Percentiles rank a stretch among this genome's conserved stretches.
phyloP scores from a whole-genome alignment of 2,888 invertebrate genomes.

The Salpingus planirostris region DNA sequence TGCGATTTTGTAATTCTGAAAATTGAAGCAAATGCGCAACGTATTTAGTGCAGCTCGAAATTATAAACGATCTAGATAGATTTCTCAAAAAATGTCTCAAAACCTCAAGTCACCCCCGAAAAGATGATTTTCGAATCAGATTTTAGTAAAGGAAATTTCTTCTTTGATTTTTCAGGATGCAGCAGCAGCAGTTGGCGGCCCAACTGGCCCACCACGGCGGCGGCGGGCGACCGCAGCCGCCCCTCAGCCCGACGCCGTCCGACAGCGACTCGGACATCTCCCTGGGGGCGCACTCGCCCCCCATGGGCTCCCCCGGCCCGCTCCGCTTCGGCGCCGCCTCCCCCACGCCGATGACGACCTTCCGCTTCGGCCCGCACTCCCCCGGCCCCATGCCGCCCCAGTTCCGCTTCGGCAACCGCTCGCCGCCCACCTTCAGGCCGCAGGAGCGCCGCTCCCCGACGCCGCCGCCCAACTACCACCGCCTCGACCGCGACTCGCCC shows the following conservation, averaged over 20 bases:
- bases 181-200: conserved; percentile 40
- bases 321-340: conserved; percentile 27
- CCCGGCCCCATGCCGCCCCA: conserved; percentile 42
- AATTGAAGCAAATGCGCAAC: no score
- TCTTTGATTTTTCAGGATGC: conserved; percentile 37
- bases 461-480: conserved; percentile 25
- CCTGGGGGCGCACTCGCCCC: conserved; percentile 39
- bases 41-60: no score
- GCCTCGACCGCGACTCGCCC: conserved; percentile 30
- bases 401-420: conserved; percentile 36
- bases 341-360: conserved; percentile 35
- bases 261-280: conserved; percentile 44
- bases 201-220: conserved; percentile 37
- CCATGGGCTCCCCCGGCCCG: conserved; percentile 37
- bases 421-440: conserved; percentile 31
- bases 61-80: no score
- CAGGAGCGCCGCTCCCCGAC: conserved; percentile 27
- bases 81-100: no score
- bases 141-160: conserved; percentile 1
- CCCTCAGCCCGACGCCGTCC: conserved; percentile 38
- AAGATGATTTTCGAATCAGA: no score
- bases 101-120: no score
- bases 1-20: no score
- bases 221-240: conserved; percentile 29
- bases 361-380: conserved; percentile 41